phyloP scores from a whole-genome alignment of 2,113 vertebrate species.

The Scartelaos histophorus region DNA sequence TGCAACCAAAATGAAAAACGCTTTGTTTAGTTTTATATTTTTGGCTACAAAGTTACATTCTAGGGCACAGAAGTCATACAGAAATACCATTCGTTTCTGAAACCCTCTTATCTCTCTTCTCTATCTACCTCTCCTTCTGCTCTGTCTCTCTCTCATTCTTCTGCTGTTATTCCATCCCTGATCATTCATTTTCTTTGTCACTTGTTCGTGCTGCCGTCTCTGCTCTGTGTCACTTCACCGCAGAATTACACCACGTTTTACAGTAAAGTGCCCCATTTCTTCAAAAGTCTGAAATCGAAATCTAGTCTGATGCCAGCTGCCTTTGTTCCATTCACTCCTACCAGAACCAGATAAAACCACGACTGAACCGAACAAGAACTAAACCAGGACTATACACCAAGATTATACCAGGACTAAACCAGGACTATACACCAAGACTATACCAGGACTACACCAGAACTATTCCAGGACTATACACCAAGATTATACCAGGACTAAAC shows the following conservation, averaged over 20 bases:
- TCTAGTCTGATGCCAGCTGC: background rate
- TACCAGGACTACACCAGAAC: no score
- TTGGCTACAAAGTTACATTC: no score
- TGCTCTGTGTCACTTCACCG: conserved; percentile 16
- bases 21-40: no score
- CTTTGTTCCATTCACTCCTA: background rate
- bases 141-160: background rate
- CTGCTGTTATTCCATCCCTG: background rate
- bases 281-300: background rate
- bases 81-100: conserved; percentile 29
- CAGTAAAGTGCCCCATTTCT: conserved; percentile 9
- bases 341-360: background rate
- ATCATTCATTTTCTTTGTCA: conserved; percentile 26
- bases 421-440: no score
- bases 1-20: no score
- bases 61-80: conserved; percentile 1
- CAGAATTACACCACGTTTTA: conserved; percentile 24
- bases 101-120: conserved; percentile 13
- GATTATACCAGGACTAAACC: no score
- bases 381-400: no score
- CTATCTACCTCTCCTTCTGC: background rate
- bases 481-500: no score
- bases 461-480: no score
- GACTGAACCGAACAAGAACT: no score
- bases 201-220: conserved; percentile 30